Conservation (phyloP, 1,140 invertebrate species). For the Rhyzopertha dominica region DNA sequence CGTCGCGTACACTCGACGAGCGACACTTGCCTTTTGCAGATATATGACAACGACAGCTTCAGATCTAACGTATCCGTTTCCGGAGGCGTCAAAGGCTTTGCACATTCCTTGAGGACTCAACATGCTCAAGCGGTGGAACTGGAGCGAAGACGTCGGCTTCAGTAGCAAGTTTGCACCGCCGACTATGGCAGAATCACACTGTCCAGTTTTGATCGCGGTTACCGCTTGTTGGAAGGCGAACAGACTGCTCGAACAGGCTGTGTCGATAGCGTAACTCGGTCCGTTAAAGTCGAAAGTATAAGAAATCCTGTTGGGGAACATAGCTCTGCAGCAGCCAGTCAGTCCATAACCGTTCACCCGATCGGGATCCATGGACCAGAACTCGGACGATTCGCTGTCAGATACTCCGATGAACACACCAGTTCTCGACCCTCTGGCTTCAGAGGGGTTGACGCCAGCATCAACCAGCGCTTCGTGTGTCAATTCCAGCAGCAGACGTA, state of each 20-base stretch:
- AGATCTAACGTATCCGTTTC: constrained; percentile 88
- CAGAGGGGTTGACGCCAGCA: constrained; percentile 79
- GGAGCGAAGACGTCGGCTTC: constrained; percentile 84
- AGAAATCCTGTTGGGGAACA: constrained; percentile 95
- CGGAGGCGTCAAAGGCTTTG: constrained; percentile 87
- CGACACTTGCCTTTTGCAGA: constrained; percentile 70
- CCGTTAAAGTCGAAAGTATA: constrained; percentile 90
- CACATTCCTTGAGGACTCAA: constrained; percentile 83
- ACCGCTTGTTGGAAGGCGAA: constrained; percentile 86
- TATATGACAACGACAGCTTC: constrained; percentile 80
- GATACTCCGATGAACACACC: constrained; percentile 90
- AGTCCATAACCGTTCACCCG: constrained; percentile 86
- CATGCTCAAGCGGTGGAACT: constrained; percentile 90
- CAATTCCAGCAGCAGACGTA: constrained; percentile 85
- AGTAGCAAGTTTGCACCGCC: constrained; percentile 78
- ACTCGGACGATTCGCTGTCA: constrained; percentile 78
- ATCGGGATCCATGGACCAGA: constrained; percentile 68
- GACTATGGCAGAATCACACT: constrained; percentile 90
- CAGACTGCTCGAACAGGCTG: constrained; percentile 91
- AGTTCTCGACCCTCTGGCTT: constrained; percentile 76
- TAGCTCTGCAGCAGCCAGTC: constrained; percentile 86
- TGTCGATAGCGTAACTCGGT: constrained; percentile 90
- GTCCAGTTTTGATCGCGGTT: constrained; percentile 71
- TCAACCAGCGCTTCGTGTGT: constrained; percentile 94
- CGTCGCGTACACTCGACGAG: constrained; percentile 79